Conservation (phyloP, 1,140 invertebrate species). For the Magallana ariakensis region DNA sequence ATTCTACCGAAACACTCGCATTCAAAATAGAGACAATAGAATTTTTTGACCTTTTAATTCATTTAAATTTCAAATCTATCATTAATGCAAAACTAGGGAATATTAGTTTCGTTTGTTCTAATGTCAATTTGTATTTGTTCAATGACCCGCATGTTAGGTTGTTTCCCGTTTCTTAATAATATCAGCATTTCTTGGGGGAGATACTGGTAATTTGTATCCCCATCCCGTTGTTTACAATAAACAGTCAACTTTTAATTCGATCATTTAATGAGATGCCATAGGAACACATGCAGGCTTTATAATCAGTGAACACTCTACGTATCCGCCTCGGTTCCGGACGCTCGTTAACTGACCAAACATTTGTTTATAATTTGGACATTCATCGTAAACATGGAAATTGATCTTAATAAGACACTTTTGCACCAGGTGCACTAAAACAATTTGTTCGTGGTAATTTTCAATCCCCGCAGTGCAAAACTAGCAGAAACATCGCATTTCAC, state of each 20-base stretch:
- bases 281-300: slow-evolving; percentile 39
- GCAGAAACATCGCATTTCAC: not conserved
- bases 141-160: slow-evolving; percentile 22
- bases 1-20: too few relatives aligned
- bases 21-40: too few relatives aligned
- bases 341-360: slow-evolving; percentile 53
- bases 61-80: not conserved
- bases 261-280: slow-evolving; percentile 23
- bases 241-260: slow-evolving; percentile 32
- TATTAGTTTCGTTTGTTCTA: slow-evolving; percentile 2
- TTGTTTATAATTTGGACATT: slow-evolving; percentile 57
- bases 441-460: not conserved
- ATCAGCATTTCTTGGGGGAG: slow-evolving; percentile 13
- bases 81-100: not conserved
- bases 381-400: slow-evolving; percentile 54
- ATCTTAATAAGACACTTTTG: slow-evolving; percentile 41
- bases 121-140: not conserved
- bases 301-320: slow-evolving; percentile 33
- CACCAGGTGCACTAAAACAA: slow-evolving; percentile 35
- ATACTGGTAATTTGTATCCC: slow-evolving; percentile 25
- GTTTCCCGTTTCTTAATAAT: slow-evolving; percentile 31
- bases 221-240: slow-evolving; percentile 28
- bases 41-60: not conserved
- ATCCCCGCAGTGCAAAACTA: not conserved
- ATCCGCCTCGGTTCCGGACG: slow-evolving; percentile 19